A percentile compares a stretch with the other conserved stretches of the same genome.
Evolutionary conservation across 2,113 vertebrate species (phyloP).

Genomic region (Bubalus kerabau): DNA sequence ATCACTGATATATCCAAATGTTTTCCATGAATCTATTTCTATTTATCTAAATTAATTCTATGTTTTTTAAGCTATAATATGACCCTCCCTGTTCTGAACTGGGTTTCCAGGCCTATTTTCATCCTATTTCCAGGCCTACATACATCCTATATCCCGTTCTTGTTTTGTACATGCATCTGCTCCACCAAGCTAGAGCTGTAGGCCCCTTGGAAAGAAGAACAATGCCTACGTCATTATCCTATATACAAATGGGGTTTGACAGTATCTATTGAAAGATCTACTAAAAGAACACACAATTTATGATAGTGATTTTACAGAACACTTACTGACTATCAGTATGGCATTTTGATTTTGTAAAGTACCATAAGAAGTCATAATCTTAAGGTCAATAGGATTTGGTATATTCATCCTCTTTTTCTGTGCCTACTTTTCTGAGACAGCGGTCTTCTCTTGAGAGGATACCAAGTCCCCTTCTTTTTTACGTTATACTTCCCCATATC

Average conservation of each 20-base stretch:
- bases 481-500: not conserved
- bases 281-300: not conserved
- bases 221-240: not conserved
- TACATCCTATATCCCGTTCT: not conserved
- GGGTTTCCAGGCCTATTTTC: not conserved
- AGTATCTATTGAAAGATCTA: not conserved
- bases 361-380: not conserved
- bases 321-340: not conserved
- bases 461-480: not conserved
- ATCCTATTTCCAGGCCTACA: not conserved
- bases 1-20: not conserved
- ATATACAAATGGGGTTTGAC: not conserved
- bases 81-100: not conserved
- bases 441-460: not conserved
- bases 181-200: not conserved
- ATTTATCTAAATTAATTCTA: not conserved
- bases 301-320: not conserved
- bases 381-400: not conserved
- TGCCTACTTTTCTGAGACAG: not conserved
- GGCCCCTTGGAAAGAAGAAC: not conserved
- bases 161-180: not conserved
- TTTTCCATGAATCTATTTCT: not conserved
- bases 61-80: not conserved
- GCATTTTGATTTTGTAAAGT: not conserved
- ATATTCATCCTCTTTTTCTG: not conserved